These are phyloP conservation scores for Siderastrea radians DNA, from an alignment of 92 coral and sea anemone species.

Conservation along the genomic window DNA sequence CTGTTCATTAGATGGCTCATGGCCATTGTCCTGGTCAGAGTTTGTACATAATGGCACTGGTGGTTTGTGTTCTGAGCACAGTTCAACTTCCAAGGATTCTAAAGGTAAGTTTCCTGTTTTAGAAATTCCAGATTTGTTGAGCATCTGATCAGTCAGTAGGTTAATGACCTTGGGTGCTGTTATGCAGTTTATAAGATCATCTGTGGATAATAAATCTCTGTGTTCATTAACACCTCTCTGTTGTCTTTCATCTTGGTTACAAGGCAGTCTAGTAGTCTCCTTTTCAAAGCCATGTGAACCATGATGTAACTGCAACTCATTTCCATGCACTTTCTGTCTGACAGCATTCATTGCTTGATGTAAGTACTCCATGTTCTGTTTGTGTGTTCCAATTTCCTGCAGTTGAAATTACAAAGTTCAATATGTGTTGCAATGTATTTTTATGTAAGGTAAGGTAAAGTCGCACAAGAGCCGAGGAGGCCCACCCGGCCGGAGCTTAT, in stretches of 20 bases:
- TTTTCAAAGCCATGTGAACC: neutral
- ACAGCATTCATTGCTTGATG: conserved; percentile 46
- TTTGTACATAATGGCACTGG: neutral
- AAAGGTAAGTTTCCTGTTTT: conserved; percentile 2
- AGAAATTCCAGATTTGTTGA: conserved; percentile 46
- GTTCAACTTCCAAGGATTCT: neutral
- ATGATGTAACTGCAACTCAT: neutral
- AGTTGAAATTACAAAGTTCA: neutral
- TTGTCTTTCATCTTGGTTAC: neutral
- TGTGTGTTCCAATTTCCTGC: conserved; percentile 78
- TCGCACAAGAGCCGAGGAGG: no score
- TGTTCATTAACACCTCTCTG: neutral
- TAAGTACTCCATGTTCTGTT: conserved; percentile 77
- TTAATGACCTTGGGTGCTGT: conserved; percentile 81
- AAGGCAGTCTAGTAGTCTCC: neutral
- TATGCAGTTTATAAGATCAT: conserved; percentile 81
- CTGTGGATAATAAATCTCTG: conserved; percentile 28
- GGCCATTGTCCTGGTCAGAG: neutral
- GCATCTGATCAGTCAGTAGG: conserved; percentile 68
- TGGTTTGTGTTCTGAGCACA: neutral
- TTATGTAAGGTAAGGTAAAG: no score
- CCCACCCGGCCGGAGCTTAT: no score
- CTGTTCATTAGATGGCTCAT: neutral
- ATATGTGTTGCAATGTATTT: neutral
- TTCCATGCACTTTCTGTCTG: neutral